These are phyloP conservation scores for Nemopilema nomurai DNA, from an alignment of 30 jellyfish, hydroid and myxozoan species.

Conservation along the genomic window DNA sequence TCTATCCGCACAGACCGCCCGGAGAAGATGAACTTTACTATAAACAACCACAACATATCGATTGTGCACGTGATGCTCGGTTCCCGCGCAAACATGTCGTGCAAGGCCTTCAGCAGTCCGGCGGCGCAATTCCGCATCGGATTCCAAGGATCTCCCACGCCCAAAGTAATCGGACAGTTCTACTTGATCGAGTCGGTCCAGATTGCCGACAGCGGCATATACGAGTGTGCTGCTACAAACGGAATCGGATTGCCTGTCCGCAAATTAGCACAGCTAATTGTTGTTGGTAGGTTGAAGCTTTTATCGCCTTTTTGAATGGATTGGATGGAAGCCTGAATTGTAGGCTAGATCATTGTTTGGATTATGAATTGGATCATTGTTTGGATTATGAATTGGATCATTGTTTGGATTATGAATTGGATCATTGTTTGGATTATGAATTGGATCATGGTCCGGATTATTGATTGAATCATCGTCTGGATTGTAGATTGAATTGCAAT, in stretches of 20 bases:
- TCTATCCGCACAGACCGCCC: slow-evolving; percentile 59
- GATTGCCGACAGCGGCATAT: slow-evolving; percentile 67
- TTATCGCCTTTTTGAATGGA: no score
- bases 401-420: no score
- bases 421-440: no score
- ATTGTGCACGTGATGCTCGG: slow-evolving; percentile 43
- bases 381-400: no score
- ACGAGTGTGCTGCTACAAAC: slow-evolving; percentile 86
- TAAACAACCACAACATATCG: slow-evolving; percentile 38
- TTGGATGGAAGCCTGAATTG: no score
- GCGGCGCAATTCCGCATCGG: slow-evolving; percentile 53
- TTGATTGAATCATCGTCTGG: no score
- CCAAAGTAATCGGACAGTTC: slow-evolving; percentile 16
- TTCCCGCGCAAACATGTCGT: slow-evolving; percentile 48
- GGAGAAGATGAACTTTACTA: slow-evolving; percentile 39
- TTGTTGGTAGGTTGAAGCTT: slow-evolving; percentile 77
- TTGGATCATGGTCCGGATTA: no score
- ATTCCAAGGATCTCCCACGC: slow-evolving; percentile 49
- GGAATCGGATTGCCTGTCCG: slow-evolving; percentile 57
- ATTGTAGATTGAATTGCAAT: no score
- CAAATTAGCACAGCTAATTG: slow-evolving; percentile 23
- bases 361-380: no score
- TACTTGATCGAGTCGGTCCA: slow-evolving; percentile 47
- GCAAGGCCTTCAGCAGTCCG: slow-evolving; percentile 62
- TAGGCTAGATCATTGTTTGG: no score